Base-by-base conservation (phyloP, 2,797 vertebrate species). In the Phyllotis vaccarum region DNA sequence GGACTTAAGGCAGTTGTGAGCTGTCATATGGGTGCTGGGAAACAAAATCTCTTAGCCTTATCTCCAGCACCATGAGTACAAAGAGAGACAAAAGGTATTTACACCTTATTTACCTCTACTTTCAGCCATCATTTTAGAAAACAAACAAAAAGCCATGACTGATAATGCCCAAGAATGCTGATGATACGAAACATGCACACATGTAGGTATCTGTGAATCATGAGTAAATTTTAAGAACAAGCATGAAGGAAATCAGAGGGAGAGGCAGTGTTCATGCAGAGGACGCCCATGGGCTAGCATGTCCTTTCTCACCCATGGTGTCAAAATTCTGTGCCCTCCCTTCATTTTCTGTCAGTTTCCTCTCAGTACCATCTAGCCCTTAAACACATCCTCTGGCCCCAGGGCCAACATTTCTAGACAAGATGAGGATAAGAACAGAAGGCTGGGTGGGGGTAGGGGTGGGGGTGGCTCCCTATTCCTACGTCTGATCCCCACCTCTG, bases 201-300 rank as follows among this genome's bases (percentile, higher is more conserved):
- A 90, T 56, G 83, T 0, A 76, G 46, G 14, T 76, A 80, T 40
- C 94, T 34, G 52, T 83, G 60, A 93, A 83, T 91, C 34, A 91
- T 22, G 60, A 89, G 19, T 70, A 90, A 86, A 92, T 16, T 95
- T 54, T 87, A 21, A 75, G 92, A 95, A 62, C 9, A 92, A 85
- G 22, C 64, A 66, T 76, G 86, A 66, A 14, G 40, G 64, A n/a
- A 89, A 83, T 90, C 10, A 90, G 29, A 92, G 72, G 56, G 37
- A 91, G 90, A 93, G 52, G 49, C 31, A 40, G 34, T 49, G 21
- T 34, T 92, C 49, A 92, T 19, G 24, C 56, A 81, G 31, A 75
- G 49, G 17, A 89, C 43, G 66, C 17, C 66, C 62, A 76, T 16
- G 52, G 37, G n/a, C 46, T 82, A 75, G 37, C 10, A 83, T 5